phyloP scores from a whole-genome alignment of 2,888 invertebrate species.

The Scelioninae gen. 1 region DNA sequence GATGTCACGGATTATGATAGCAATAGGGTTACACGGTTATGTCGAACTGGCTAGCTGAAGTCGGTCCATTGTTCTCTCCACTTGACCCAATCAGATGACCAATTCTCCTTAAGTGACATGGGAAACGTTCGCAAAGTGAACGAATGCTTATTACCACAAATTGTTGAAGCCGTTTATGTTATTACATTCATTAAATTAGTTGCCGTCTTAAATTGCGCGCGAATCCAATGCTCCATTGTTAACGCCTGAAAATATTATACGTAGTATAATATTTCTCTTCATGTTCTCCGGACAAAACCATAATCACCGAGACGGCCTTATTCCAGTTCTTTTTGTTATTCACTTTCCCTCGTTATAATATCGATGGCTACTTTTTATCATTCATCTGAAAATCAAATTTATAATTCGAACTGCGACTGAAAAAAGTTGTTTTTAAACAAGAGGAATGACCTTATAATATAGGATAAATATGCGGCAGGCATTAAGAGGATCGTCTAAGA shows the following conservation, averaged over 20 bases:
- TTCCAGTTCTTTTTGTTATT: constrained; percentile 59
- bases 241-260: neutral
- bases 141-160: constrained; percentile 63
- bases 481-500: no score
- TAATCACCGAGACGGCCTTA: constrained; percentile 65
- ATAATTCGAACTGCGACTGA: neutral
- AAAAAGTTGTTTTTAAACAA: no score
- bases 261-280: neutral
- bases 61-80: constrained; percentile 81
- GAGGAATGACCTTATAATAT: no score
- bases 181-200: constrained; percentile 21
- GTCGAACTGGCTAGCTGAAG: constrained; percentile 72
- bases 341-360: constrained; percentile 63
- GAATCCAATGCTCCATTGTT: constrained; percentile 17
- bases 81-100: constrained; percentile 80
- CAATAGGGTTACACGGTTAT: constrained; percentile 76
- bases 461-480: no score
- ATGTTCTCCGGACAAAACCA: constrained; percentile 17
- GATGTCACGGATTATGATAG: constrained; percentile 78
- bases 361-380: constrained; percentile 37
- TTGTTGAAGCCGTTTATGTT: constrained; percentile 40
- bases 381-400: neutral
- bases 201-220: neutral
- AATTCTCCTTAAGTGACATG: constrained; percentile 79
- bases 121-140: constrained; percentile 73